phyloP scores from a whole-genome alignment of 2,888 invertebrate species.

The Philereme vetulata region DNA sequence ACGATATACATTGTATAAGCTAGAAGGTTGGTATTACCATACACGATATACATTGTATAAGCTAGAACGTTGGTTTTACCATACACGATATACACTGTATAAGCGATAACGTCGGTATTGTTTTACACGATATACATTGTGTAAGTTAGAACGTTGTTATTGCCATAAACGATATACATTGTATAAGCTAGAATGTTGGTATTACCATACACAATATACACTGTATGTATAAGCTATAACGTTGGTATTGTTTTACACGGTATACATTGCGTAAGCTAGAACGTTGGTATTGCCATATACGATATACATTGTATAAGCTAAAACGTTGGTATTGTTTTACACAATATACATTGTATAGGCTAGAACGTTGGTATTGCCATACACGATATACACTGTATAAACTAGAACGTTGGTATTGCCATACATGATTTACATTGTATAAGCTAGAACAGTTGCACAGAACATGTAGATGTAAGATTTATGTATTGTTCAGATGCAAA shows the following conservation, averaged over 20 bases:
- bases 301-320: slow-evolving; percentile 35
- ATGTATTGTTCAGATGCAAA: slow-evolving; percentile 83
- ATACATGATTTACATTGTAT: slow-evolving; percentile 47
- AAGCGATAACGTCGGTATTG: slow-evolving; percentile 42
- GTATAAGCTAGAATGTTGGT: slow-evolving; percentile 35
- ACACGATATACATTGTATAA: slow-evolving; percentile 42
- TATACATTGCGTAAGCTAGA: too few species aligned
- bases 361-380: too few species aligned
- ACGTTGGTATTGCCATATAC: slow-evolving; percentile 64
- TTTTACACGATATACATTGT: slow-evolving; percentile 53
- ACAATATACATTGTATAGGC: slow-evolving; percentile 39
- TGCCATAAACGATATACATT: slow-evolving; percentile 54
- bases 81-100: slow-evolving; percentile 47
- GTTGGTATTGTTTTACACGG: too few species aligned
- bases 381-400: too few species aligned
- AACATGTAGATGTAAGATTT: slow-evolving; percentile 75
- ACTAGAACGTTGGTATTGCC: too few species aligned
- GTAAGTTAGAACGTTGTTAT: too few species aligned
- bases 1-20: slow-evolving; percentile 37
- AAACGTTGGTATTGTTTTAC: slow-evolving; percentile 54
- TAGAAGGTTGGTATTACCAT: slow-evolving; percentile 53
- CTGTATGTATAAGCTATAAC: too few species aligned
- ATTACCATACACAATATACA: slow-evolving; percentile 56
- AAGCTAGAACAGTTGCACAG: slow-evolving; percentile 76
- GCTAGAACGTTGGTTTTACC: slow-evolving; percentile 48